Conservation (phyloP, 2,797 vertebrate species). For the Chaetodon trifasciatus region DNA sequence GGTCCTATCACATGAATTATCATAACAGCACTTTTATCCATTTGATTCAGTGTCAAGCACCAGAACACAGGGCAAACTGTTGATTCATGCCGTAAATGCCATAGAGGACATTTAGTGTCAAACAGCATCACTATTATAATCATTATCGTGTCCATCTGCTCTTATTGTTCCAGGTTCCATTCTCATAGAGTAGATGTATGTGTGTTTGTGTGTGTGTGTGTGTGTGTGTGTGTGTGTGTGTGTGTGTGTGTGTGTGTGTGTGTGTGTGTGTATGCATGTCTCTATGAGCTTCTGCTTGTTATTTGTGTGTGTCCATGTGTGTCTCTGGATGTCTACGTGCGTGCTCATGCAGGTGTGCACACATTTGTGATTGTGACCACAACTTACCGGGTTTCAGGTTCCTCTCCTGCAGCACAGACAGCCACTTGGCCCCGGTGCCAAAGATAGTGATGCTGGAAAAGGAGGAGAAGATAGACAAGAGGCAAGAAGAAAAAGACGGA, state of each 20-base stretch:
- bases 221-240: conserved; percentile 17
- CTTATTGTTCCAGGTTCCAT: conserved; percentile 43
- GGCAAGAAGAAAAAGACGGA: neutral
- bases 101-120: conserved; percentile 57
- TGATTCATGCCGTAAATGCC: conserved; percentile 43
- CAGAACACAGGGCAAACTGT: conserved; percentile 43
- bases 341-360: neutral
- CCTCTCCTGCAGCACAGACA: conserved; percentile 93
- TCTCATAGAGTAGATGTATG: conserved; percentile 3
- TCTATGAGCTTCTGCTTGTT: conserved; percentile 28
- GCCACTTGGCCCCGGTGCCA: conserved; percentile 96
- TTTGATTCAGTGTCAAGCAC: conserved; percentile 54
- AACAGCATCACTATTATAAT: conserved; percentile 50
- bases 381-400: conserved; percentile 92
- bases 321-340: conserved; percentile 17
- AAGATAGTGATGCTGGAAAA: conserved; percentile 93
- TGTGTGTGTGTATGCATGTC: conserved; percentile 5
- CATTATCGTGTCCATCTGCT: conserved; percentile 65
- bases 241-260: conserved; percentile 6
- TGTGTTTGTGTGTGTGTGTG: conserved; percentile 10
- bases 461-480: conserved; percentile 15
- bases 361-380: neutral
- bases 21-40: conserved; percentile 58
- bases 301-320: conserved; percentile 25
- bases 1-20: conserved; percentile 56